Evolutionary conservation across 2,888 invertebrate species (phyloP).

Genomic region (Dryomyza anilis): DNA sequence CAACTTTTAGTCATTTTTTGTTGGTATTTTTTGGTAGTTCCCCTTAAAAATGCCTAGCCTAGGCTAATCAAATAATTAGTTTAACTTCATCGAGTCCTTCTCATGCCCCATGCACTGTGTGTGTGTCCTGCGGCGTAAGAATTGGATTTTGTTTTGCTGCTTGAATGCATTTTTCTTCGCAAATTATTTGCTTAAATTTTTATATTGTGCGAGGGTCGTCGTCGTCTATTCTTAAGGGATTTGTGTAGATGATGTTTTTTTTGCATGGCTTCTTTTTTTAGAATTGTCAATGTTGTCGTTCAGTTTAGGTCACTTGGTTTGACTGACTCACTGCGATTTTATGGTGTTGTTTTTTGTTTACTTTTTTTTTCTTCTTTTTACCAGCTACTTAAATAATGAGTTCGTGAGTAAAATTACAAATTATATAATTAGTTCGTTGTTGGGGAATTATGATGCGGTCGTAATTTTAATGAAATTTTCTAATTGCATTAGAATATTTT

Average conservation of each 20-base stretch:
- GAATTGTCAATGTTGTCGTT: background rate
- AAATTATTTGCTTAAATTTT: background rate
- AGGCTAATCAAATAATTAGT: slow-evolving; percentile 49
- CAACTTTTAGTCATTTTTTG: background rate
- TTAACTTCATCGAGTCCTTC: slow-evolving; percentile 34
- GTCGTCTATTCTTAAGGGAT: background rate
- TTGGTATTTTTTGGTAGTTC: slow-evolving; percentile 9
- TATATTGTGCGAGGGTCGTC: background rate
- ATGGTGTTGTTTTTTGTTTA: background rate
- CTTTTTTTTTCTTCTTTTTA: background rate
- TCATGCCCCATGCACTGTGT: background rate
- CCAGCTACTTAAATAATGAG: background rate
- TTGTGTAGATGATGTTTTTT: background rate
- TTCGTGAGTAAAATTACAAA: slow-evolving; percentile 5
- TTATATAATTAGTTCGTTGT: background rate
- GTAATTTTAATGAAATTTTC: background rate
- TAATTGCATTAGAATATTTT: background rate
- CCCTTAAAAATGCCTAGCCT: slow-evolving; percentile 14
- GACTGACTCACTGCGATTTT: background rate
- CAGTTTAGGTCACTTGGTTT: background rate
- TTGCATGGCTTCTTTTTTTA: background rate
- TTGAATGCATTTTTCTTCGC: slow-evolving; percentile 28
- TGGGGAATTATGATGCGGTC: background rate
- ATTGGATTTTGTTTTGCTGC: slow-evolving; percentile 41
- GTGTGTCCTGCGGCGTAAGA: slow-evolving; percentile 33